Evolutionary conservation across 2,888 invertebrate genomes (phyloP).

Genomic region (Agrenia bidenticulata): DNA sequence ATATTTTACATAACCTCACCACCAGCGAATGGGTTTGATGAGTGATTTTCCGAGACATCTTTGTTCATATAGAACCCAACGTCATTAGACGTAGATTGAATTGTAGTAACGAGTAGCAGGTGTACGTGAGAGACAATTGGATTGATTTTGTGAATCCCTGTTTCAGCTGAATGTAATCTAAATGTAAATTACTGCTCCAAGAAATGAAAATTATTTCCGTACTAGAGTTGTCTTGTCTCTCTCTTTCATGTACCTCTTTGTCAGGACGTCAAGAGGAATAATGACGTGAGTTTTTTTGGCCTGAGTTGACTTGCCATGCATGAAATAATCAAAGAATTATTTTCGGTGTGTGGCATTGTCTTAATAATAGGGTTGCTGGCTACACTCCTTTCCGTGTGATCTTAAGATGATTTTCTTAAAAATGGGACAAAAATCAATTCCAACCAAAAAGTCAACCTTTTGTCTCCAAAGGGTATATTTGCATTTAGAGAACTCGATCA

Average conservation of each 20-base stretch:
- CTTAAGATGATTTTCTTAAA: background rate
- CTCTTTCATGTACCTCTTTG: background rate
- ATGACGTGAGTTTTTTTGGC: background rate
- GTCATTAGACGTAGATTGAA: conserved; percentile 21
- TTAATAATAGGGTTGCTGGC: conserved; percentile 9
- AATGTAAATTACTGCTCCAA: conserved; percentile 17
- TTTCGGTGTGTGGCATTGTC: conserved; percentile 19
- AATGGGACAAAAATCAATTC: no score
- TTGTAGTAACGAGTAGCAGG: conserved; percentile 13
- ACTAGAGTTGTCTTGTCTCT: background rate
- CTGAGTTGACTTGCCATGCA: conserved; percentile 13
- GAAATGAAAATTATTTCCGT: conserved; percentile 20
- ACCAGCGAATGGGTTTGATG: no score
- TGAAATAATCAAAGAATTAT: conserved; percentile 20
- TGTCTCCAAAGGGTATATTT: no score
- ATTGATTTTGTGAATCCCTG: conserved; percentile 17
- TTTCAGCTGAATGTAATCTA: conserved; percentile 18
- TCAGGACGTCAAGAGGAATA: background rate
- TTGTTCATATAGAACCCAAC: background rate
- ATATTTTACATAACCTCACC: no score
- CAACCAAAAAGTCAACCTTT: no score
- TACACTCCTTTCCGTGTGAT: background rate
- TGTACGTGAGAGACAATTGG: conserved; percentile 20
- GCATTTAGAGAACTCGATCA: no score
- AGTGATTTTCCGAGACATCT: no score